Conservation (phyloP, 2,888 invertebrate species). For the Epinotia brunnichana region DNA sequence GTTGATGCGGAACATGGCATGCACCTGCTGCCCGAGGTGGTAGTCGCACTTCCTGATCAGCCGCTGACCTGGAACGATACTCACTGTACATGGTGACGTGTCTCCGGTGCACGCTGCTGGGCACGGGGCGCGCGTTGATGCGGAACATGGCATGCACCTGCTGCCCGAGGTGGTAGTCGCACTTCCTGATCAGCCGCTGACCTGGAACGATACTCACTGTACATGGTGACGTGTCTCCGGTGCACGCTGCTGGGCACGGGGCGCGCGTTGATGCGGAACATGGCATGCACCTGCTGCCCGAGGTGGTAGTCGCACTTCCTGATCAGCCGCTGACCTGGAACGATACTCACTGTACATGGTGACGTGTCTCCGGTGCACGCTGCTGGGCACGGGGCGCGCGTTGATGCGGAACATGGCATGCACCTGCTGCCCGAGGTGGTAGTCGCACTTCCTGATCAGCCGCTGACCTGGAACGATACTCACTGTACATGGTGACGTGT, state of each 20-base stretch:
- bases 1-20: slow-evolving; percentile 93
- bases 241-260: slow-evolving; percentile 69
- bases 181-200: slow-evolving; percentile 94
- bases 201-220: slow-evolving; percentile 74
- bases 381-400: slow-evolving; percentile 53
- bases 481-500: slow-evolving; percentile 91
- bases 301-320: slow-evolving; percentile 97
- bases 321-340: slow-evolving; percentile 91
- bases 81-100: slow-evolving; percentile 91
- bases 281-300: slow-evolving; percentile 93
- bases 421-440: slow-evolving; percentile 94
- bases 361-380: slow-evolving; percentile 89
- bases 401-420: slow-evolving; percentile 94
- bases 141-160: slow-evolving; percentile 95
- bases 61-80: slow-evolving; percentile 86
- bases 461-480: slow-evolving; percentile 86
- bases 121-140: slow-evolving; percentile 74
- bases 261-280: slow-evolving; percentile 89
- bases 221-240: slow-evolving; percentile 92
- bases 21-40: slow-evolving; percentile 94
- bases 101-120: slow-evolving; percentile 83
- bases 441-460: slow-evolving; percentile 95
- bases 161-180: slow-evolving; percentile 96
- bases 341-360: slow-evolving; percentile 84
- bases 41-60: slow-evolving; percentile 96